Base-by-base conservation (phyloP, 1,140 invertebrate species). In the Phymorhynchus buccinoides region DNA sequence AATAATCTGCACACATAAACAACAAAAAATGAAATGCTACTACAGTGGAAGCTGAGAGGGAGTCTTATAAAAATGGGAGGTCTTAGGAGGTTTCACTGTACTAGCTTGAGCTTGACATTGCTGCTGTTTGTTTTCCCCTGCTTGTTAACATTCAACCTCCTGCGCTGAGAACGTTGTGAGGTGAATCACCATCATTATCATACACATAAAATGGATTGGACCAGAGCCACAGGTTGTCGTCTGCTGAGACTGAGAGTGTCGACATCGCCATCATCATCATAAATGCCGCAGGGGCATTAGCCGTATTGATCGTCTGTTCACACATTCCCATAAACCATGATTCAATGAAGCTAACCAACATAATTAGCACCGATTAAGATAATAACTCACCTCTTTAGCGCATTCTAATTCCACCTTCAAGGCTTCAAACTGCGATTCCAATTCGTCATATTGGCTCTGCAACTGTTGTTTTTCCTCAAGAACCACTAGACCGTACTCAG, bases 401-500 rank as follows among this genome's bases (percentile, higher is more conserved):
- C 97, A 97, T 82, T 98, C 97, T 84, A 99, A 94, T 91, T 99
- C 98, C 91, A 97, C 96, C 93, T 96, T 97, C 83, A 97, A 96
- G 91, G 96, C 96, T 91, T 99, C 98, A 93, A 98, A 98, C 14
- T 92, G 88, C n/a, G 90, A 84, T 88, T 95, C 94, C 12, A 99
- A 94, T 89, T 99, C 97, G 90, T 97, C 97, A 93, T 96, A 97
- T 91, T 96, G 95, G 89, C 96, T 95, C 93, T 98, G 96, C 48
- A 99, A 94, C 39, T 94, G 94, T 75, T 96, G 96, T 94, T 99
- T 99, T 92, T 99, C 98, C 91, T 99, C 97, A 81, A 99, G 94
- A 81, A 99, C 94, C 68, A 96, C 97, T 68, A 99, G 95, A 81
- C 98, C 98, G 94, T 98, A 98, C 94, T 99, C 96, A 48, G 98